phyloP scores from a whole-genome alignment of 2,797 vertebrate species.

The Spinibarbus caldwelli region DNA sequence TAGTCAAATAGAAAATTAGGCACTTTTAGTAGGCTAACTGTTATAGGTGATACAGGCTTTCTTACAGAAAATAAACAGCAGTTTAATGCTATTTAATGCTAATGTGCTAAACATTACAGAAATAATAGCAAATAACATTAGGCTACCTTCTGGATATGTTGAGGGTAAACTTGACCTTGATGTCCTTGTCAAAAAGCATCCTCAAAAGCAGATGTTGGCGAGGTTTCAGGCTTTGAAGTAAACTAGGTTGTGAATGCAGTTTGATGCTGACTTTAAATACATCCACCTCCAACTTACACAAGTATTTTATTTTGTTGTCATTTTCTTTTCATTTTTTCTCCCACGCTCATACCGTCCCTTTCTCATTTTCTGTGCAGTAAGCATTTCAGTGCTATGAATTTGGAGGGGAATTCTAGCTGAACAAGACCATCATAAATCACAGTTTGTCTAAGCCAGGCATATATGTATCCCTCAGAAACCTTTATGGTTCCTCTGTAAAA shows the following conservation, averaged over 20 bases:
- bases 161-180: background rate
- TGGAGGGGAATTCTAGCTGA: slow-evolving; percentile 27
- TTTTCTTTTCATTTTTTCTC: background rate
- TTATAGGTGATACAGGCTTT: background rate
- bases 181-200: background rate
- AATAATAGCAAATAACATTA: background rate
- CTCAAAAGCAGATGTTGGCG: background rate
- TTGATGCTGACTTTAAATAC: background rate
- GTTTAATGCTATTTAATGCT: background rate
- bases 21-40: background rate
- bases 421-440: slow-evolving; percentile 38
- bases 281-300: background rate
- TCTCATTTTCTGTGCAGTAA: slow-evolving; percentile 25
- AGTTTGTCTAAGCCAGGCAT: background rate
- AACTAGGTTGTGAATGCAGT: background rate
- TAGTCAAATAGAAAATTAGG: background rate
- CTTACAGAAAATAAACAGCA: background rate
- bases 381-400: slow-evolving; percentile 21
- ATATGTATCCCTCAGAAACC: slow-evolving; percentile 34
- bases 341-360: background rate
- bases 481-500: slow-evolving; percentile 37
- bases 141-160: background rate
- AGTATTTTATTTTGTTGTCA: slow-evolving; percentile 23
- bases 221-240: background rate
- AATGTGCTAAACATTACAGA: background rate